phyloP scores from a whole-genome alignment of 2,888 invertebrate species.

The Zygogramma bicolorata region DNA sequence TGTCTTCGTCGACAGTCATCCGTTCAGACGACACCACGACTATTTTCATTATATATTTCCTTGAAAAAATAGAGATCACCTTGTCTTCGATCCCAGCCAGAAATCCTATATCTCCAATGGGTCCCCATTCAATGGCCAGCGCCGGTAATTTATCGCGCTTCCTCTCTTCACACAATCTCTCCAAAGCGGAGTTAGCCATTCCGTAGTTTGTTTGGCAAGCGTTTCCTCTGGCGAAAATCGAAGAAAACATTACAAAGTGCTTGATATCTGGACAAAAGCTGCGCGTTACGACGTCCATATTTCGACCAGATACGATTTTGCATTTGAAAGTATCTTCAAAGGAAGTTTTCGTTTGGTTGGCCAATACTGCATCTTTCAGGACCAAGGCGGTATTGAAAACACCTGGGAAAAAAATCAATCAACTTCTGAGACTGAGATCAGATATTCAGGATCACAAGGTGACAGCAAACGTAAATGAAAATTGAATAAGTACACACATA shows the following conservation, averaged over 20 bases:
- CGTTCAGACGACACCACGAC: too few species aligned
- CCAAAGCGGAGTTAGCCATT: slow-evolving; percentile 50
- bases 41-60: neutral
- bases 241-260: slow-evolving; percentile 52
- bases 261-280: slow-evolving; percentile 64
- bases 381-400: slow-evolving; percentile 64
- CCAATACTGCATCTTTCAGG: slow-evolving; percentile 69
- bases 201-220: slow-evolving; percentile 52
- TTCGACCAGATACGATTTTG: slow-evolving; percentile 72
- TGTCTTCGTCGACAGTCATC: too few species aligned
- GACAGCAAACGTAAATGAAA: too few species aligned
- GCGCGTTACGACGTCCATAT: slow-evolving; percentile 70
- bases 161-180: slow-evolving; percentile 50
- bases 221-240: slow-evolving; percentile 47
- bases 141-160: slow-evolving; percentile 47
- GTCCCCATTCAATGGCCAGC: slow-evolving; percentile 52
- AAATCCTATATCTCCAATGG: slow-evolving; percentile 47
- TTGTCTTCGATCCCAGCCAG: slow-evolving; percentile 16
- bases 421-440: too few species aligned
- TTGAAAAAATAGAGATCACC: slow-evolving; percentile 12
- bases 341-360: slow-evolving; percentile 68
- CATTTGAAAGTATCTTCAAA: slow-evolving; percentile 71
- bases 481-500: too few species aligned
- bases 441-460: too few species aligned
- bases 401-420: slow-evolving; percentile 32